Conservation (phyloP, 2,113 vertebrate genomes). For the Pogona vitticeps region DNA sequence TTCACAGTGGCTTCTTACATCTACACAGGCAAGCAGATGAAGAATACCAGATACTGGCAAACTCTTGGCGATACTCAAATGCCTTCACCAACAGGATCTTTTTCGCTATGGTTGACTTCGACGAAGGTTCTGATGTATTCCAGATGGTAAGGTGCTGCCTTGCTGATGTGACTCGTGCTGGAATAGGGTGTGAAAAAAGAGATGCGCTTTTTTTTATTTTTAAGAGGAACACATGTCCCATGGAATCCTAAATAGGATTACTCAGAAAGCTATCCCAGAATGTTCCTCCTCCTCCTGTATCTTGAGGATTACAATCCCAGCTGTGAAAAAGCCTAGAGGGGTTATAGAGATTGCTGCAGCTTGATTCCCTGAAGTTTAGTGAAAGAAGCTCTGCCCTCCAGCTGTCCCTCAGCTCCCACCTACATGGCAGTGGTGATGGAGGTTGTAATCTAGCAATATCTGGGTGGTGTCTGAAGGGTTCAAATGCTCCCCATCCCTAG, state of each 20-base stretch:
- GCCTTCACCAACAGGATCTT: conserved; percentile 96
- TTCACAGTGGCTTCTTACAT: neutral
- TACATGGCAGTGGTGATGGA: too few species aligned
- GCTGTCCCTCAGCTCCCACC: too few species aligned
- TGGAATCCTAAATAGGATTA: neutral
- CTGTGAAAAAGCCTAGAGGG: neutral
- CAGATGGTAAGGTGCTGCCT: conserved; percentile 87
- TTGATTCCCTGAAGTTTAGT: neutral
- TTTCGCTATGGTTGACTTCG: conserved; percentile 96
- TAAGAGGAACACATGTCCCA: neutral
- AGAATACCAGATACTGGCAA: conserved; percentile 95
- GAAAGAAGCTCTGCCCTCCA: neutral
- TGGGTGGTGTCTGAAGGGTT: neutral
- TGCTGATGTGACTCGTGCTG: accelerated
- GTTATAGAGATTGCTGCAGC: neutral
- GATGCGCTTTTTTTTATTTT: neutral
- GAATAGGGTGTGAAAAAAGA: neutral
- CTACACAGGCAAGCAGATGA: conserved; percentile 92
- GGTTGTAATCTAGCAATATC: too few species aligned
- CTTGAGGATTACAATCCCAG: neutral
- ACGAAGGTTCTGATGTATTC: conserved; percentile 97
- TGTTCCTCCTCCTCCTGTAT: neutral
- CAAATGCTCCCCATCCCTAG: neutral
- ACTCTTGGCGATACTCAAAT: conserved; percentile 96
- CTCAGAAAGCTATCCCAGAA: neutral